Evolutionary conservation across 2,888 invertebrate species (phyloP), one percentile per base, ranked within the genome.

Genomic region (Nephrotoma flavescens): DNA sequence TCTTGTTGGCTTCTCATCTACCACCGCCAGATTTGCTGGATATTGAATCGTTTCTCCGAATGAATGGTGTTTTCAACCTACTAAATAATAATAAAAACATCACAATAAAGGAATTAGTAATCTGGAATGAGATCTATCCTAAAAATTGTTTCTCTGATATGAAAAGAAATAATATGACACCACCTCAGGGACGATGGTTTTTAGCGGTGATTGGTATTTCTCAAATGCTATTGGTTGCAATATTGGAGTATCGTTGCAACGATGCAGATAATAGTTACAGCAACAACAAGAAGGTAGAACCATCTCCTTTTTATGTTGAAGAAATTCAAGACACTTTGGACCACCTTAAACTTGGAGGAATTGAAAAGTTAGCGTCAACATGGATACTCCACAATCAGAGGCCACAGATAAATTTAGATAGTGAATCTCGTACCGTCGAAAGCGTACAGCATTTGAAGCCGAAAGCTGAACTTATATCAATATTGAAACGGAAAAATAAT

Each of bases 271-370:
- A 86, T 44, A 83, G 83, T 42, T 83, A 87, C 15, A 45, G 84
- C 31, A 83, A 87, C 57, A 86, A 87, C 31, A 87, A 86, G 42
- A 92, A 93, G 85, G 93, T 93, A 47, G 94, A 95, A 0, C 96
- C 97, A 0, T 95, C 96, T 87, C 94, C 95, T 0, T 96, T 97
- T 91, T 97, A 97, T 89, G 96, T 98, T 0, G 97, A 97, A 91
- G 97, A 98, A 91, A 97, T 96, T 86, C 96, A 96, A 90, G 96
- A 96, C 88, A 97, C 97, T 1, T 91, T 98, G 3, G 94, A 95
- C 86, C 94, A 96, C 88, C 92, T 97, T 0, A 94, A 95, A 89
- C 95, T 95, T 88, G 94, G 96, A 12, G 96, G 96, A 4, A 93
- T 97, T 31, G 93, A 96, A 87, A 94, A 94, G 88, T 92, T 96